A percentile compares a stretch with the other conserved stretches of the same genome.
Conservation (phyloP, 2,888 invertebrate species). For the Tipula unca region DNA sequence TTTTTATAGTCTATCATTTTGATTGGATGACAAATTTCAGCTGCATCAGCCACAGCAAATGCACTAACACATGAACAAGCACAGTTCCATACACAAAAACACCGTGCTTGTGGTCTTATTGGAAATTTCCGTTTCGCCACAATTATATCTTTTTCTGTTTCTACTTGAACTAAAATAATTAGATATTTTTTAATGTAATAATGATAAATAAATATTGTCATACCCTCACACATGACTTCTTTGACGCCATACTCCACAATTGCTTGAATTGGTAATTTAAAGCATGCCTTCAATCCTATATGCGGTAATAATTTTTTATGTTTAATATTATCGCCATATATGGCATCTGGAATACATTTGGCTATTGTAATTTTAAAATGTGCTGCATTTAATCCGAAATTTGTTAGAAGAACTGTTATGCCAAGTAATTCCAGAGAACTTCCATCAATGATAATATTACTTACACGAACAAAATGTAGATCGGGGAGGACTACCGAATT, state of each 20-base stretch:
- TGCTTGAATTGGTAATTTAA: slow-evolving; percentile 31
- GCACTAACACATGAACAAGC: slow-evolving; percentile 33
- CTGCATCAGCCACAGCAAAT: slow-evolving; percentile 30
- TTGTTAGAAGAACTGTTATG: slow-evolving; percentile 31
- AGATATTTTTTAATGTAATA: not conserved
- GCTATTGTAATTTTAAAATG: slow-evolving; percentile 30
- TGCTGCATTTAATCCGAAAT: slow-evolving; percentile 29
- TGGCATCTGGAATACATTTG: slow-evolving; percentile 30
- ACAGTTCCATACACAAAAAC: slow-evolving; percentile 36
- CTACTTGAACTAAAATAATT: slow-evolving; percentile 25
- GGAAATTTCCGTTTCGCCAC: slow-evolving; percentile 30
- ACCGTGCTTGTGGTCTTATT: slow-evolving; percentile 31
- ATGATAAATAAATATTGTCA: not conserved
- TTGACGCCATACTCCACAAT: not conserved
- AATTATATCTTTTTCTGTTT: slow-evolving; percentile 23
- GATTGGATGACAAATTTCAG: slow-evolving; percentile 31
- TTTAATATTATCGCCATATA: not conserved
- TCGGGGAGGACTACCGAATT: slow-evolving; percentile 29
- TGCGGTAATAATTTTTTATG: slow-evolving; percentile 28
- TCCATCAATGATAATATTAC: slow-evolving; percentile 32
- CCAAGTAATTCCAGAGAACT: slow-evolving; percentile 33
- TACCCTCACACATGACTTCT: slow-evolving; percentile 29
- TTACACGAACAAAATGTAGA: slow-evolving; percentile 29
- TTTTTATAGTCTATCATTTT: slow-evolving; percentile 24
- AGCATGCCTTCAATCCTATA: slow-evolving; percentile 30